A percentile compares a stretch with the other conserved stretches of the same genome.
Evolutionary conservation across 2,888 invertebrate genomes (phyloP).

Genomic region (Parnassius orleans): DNA sequence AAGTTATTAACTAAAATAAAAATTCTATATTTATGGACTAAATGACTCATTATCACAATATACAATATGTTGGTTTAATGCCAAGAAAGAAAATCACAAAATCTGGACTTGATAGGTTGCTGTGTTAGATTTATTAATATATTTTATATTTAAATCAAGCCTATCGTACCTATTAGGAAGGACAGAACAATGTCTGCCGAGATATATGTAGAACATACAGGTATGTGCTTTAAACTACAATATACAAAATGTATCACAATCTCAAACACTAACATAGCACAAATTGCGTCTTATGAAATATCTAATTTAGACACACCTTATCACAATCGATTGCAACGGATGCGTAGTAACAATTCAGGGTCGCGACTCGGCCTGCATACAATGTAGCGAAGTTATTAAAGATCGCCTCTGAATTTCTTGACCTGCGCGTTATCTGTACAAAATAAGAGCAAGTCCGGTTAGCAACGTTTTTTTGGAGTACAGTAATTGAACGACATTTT

Average conservation of each 20-base stretch:
- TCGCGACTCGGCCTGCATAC: slow-evolving; percentile 19
- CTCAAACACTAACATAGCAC: too few species aligned
- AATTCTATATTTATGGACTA: too few species aligned
- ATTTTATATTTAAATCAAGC: background rate
- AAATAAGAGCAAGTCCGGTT: slow-evolving; percentile 51
- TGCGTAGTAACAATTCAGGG: slow-evolving; percentile 7
- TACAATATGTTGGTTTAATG: too few species aligned
- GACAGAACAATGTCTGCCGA: background rate
- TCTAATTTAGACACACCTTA: slow-evolving; percentile 12
- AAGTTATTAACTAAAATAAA: too few species aligned
- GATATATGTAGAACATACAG: background rate
- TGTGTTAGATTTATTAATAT: background rate
- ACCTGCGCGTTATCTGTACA: slow-evolving; percentile 47
- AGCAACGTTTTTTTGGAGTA: slow-evolving; percentile 42
- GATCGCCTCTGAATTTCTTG: slow-evolving; percentile 44
- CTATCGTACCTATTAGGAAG: background rate
- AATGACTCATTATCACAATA: too few species aligned
- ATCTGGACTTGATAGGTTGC: too few species aligned
- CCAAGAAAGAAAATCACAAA: too few species aligned
- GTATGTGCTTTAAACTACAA: background rate
- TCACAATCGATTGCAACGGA: slow-evolving; percentile 11
- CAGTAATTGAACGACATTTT: background rate
- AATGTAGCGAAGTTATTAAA: slow-evolving; percentile 31
- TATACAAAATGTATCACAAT: too few species aligned
- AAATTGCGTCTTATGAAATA: background rate